These are phyloP conservation scores for Gambusia affinis DNA, from an alignment of 2,113 vertebrate genomes.

Conservation along the genomic window DNA sequence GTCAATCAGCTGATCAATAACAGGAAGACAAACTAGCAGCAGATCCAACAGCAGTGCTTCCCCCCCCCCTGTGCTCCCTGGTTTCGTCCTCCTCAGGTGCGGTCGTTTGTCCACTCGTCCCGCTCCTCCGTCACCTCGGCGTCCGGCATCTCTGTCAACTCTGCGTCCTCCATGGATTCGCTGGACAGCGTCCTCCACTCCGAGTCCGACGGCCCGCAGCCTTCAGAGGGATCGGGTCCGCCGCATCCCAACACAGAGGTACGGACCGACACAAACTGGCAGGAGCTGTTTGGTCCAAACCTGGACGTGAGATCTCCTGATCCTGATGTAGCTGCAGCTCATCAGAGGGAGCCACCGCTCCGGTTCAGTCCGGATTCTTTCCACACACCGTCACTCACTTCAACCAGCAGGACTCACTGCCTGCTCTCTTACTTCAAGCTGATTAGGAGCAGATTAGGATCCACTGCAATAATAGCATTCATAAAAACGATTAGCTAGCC, in stretches of 20 bases:
- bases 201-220: constrained; percentile 83
- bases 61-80: too few species aligned
- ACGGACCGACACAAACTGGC: constrained; percentile 29
- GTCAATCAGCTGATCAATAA: too few species aligned
- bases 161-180: constrained; percentile 88
- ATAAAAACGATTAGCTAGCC: not conserved
- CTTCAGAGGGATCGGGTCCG: constrained; percentile 50
- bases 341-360: not conserved
- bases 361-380: not conserved
- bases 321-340: too few species aligned
- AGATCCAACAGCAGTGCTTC: not conserved
- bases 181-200: constrained; percentile 88
- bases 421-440: not conserved
- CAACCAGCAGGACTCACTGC: not conserved
- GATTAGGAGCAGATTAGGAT: not conserved
- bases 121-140: constrained; percentile 92
- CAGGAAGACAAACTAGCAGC: too few species aligned
- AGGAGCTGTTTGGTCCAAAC: not conserved
- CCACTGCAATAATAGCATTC: not conserved
- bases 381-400: not conserved
- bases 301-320: not conserved
- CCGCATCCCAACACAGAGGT: constrained; percentile 87
- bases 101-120: constrained; percentile 89
- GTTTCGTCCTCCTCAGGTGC: constrained; percentile 55
- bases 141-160: constrained; percentile 70